Evolutionary conservation across 2,888 invertebrate species (phyloP).

Genomic region (Adelognathus sp.): DNA sequence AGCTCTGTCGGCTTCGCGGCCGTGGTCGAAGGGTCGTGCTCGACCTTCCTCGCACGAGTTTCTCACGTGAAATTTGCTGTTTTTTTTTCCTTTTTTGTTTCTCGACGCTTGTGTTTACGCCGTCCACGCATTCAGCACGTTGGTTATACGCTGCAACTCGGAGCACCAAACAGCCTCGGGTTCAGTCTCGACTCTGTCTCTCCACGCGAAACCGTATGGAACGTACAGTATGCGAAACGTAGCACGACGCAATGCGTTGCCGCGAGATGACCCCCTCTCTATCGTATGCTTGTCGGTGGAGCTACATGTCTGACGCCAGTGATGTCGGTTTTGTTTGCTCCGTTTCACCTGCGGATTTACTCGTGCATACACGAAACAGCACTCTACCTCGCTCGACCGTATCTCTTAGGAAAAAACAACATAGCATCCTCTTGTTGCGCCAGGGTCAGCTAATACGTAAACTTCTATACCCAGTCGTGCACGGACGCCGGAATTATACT

Average conservation of each 20-base stretch:
- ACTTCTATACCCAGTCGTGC: neutral
- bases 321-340: slow-evolving; percentile 56
- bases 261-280: neutral
- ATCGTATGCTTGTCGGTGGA: neutral
- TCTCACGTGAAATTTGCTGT: slow-evolving; percentile 31
- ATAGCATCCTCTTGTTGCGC: neutral
- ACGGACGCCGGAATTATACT: neutral
- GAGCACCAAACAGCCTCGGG: slow-evolving; percentile 33
- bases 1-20: slow-evolving; percentile 6
- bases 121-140: slow-evolving; percentile 44
- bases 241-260: slow-evolving; percentile 21
- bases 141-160: slow-evolving; percentile 29
- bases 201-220: slow-evolving; percentile 37
- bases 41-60: slow-evolving; percentile 42
- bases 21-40: slow-evolving; percentile 51
- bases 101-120: slow-evolving; percentile 10
- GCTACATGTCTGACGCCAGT: slow-evolving; percentile 29
- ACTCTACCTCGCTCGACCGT: slow-evolving; percentile 67
- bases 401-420: slow-evolving; percentile 15
- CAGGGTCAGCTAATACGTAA: slow-evolving; percentile 25
- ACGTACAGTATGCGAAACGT: slow-evolving; percentile 17
- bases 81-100: slow-evolving; percentile 32
- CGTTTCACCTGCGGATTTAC: slow-evolving; percentile 74
- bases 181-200: slow-evolving; percentile 20
- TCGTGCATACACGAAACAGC: slow-evolving; percentile 77